phyloP scores from a whole-genome alignment of 2,888 invertebrate genomes.

The Dynastes hyllus region DNA sequence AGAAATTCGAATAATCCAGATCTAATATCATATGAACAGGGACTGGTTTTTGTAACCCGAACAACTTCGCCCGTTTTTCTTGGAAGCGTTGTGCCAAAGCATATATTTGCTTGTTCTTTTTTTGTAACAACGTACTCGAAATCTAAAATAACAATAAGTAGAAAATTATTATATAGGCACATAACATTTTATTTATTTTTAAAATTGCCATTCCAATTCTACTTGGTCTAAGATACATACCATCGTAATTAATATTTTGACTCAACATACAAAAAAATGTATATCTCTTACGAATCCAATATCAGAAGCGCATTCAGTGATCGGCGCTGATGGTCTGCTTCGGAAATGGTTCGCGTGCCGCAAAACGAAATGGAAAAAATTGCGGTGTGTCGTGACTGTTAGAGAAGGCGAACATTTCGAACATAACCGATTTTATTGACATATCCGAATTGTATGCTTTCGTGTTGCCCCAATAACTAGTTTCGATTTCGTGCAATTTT shows the following conservation, averaged over 20 bases:
- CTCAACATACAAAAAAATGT: conserved; percentile 25
- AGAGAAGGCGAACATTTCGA: conserved; percentile 28
- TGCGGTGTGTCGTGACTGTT: conserved; percentile 48
- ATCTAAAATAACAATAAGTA: conserved; percentile 56
- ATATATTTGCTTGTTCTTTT: conserved; percentile 62
- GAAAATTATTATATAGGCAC: neutral
- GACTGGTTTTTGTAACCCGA: conserved; percentile 49
- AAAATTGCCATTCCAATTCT: neutral
- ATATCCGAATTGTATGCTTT: conserved; percentile 10
- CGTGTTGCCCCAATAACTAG: conserved; percentile 8
- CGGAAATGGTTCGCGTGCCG: conserved; percentile 32
- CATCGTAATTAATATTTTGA: conserved; percentile 39
- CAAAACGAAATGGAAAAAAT: conserved; percentile 31
- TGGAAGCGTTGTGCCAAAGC: conserved; percentile 64
- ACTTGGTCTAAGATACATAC: conserved; percentile 15
- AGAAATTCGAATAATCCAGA: conserved; percentile 60
- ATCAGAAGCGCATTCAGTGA: conserved; percentile 39
- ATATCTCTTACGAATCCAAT: neutral
- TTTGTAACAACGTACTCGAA: conserved; percentile 68
- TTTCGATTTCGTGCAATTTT: conserved; percentile 24
- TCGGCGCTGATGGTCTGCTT: conserved; percentile 2
- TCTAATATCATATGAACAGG: conserved; percentile 62
- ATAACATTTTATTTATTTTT: too few species aligned
- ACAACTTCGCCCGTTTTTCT: conserved; percentile 64
- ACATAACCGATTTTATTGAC: conserved; percentile 47